Evolutionary conservation across 92 coral and sea anemone genomes (phyloP).

Genomic region (Epizoanthus illoricatus): DNA sequence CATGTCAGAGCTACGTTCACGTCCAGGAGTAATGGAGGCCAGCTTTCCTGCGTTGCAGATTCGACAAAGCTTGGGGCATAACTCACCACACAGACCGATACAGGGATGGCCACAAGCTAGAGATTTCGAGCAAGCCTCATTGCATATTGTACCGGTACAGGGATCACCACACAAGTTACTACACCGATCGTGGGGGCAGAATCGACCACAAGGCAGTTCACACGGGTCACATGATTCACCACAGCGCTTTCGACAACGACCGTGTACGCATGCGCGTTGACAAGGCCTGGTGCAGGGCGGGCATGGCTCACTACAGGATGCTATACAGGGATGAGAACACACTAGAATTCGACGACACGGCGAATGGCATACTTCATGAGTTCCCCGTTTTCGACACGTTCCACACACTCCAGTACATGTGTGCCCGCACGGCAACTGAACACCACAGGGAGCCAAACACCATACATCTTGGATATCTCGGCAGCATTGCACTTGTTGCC

Average conservation of each 20-base stretch:
- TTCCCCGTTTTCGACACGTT: conserved; percentile 47
- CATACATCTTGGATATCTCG: conserved; percentile 18
- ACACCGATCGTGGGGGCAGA: conserved; percentile 64
- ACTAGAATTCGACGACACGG: conserved; percentile 65
- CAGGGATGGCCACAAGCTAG: conserved; percentile 72
- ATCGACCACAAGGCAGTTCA: conserved; percentile 53
- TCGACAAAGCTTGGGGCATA: conserved; percentile 68
- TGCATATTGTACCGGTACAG: conserved; percentile 58
- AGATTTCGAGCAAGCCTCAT: conserved; percentile 50
- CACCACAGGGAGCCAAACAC: conserved; percentile 55
- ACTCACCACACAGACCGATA: conserved; percentile 78
- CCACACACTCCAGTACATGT: conserved; percentile 57
- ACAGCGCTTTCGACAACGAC: conserved; percentile 49
- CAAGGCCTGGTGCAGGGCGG: conserved; percentile 74
- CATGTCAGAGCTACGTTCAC: conserved; percentile 30
- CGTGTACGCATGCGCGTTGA: conserved; percentile 61
- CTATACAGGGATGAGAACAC: conserved; percentile 72
- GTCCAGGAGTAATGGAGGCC: conserved; percentile 31
- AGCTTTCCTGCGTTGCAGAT: conserved; percentile 51
- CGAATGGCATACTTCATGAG: conserved; percentile 53
- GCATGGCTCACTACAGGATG: conserved; percentile 61
- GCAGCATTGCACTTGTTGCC: conserved; percentile 44
- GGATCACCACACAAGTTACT: conserved; percentile 58
- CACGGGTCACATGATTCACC: conserved; percentile 57
- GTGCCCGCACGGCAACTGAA: conserved; percentile 67